Percentiles rank a stretch among this genome's conserved stretches.
These are phyloP conservation scores for Andrena praecox DNA, from an alignment of 2,888 invertebrate species.

Conservation along the genomic window DNA sequence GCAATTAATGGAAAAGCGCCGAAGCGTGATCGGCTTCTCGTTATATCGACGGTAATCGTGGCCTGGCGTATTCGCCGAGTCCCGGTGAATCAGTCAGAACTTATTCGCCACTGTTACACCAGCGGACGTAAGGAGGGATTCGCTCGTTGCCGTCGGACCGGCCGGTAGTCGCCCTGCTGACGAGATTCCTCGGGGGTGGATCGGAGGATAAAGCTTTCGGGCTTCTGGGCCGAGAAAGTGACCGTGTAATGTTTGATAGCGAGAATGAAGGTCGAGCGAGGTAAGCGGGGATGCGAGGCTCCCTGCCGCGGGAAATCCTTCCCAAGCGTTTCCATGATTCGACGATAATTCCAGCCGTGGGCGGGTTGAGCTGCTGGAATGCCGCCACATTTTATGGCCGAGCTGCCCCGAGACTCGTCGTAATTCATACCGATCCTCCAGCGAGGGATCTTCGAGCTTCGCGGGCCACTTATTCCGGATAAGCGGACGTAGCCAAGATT, in stretches of 20 bases:
- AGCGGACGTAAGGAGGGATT: neutral
- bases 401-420: constrained; percentile 49
- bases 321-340: constrained; percentile 49
- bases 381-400: constrained; percentile 47
- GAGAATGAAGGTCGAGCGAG: neutral
- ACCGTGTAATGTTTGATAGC: neutral
- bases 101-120: neutral
- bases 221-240: neutral
- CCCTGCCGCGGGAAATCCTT: constrained; percentile 19
- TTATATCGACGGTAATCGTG: constrained; percentile 34
- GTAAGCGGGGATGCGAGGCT: neutral
- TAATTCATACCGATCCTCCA: constrained; percentile 57
- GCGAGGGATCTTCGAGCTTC: constrained; percentile 36
- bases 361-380: constrained; percentile 47
- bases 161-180: neutral
- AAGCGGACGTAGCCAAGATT: constrained; percentile 45
- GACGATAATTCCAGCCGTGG: constrained; percentile 37
- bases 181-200: neutral
- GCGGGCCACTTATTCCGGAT: constrained; percentile 57
- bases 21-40: constrained; percentile 47
- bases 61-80: neutral
- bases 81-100: neutral
- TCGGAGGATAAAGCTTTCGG: neutral
- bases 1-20: constrained; percentile 55
- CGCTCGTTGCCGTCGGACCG: neutral